Conservation (phyloP, 2,888 invertebrate species). For the Pycnomerus fuliginosus region DNA sequence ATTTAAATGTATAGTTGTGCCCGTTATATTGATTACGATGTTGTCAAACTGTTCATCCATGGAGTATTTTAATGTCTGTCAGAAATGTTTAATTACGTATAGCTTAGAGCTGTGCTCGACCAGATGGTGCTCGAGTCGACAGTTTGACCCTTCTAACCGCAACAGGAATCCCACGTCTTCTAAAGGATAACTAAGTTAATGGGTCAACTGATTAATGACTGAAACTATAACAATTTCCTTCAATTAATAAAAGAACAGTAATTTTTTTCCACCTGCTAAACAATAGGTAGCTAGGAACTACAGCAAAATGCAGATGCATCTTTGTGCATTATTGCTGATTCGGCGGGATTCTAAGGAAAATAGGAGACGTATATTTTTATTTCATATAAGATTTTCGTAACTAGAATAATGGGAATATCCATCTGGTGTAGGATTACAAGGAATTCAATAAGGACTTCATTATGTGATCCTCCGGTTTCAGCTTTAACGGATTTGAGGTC, state of each 20-base stretch:
- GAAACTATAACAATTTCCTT: slow-evolving; percentile 3
- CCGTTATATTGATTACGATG: too few relatives aligned
- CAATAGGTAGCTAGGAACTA: too few relatives aligned
- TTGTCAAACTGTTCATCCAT: slow-evolving; percentile 34
- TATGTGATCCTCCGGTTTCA: slow-evolving; percentile 40
- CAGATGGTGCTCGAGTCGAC: slow-evolving; percentile 27
- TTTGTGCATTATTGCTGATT: not conserved
- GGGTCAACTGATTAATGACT: slow-evolving; percentile 15
- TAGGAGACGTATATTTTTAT: slow-evolving; percentile 20
- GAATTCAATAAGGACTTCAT: slow-evolving; percentile 47
- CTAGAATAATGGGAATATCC: slow-evolving; percentile 34
- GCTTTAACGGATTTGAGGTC: slow-evolving; percentile 42
- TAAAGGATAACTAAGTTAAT: slow-evolving; percentile 18
- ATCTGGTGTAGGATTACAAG: slow-evolving; percentile 38
- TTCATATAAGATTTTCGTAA: slow-evolving; percentile 16
- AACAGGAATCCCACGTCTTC: slow-evolving; percentile 14
- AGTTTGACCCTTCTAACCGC: slow-evolving; percentile 22
- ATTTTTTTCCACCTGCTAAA: not conserved
- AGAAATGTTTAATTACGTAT: slow-evolving; percentile 40
- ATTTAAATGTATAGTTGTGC: too few relatives aligned
- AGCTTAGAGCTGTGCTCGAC: slow-evolving; percentile 26
- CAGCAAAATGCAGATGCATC: too few relatives aligned
- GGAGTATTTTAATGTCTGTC: slow-evolving; percentile 34
- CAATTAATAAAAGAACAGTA: slow-evolving; percentile 2
- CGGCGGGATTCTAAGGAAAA: not conserved